Conservation (phyloP, 2,888 invertebrate genomes). For the Neoitamus cyanurus region DNA sequence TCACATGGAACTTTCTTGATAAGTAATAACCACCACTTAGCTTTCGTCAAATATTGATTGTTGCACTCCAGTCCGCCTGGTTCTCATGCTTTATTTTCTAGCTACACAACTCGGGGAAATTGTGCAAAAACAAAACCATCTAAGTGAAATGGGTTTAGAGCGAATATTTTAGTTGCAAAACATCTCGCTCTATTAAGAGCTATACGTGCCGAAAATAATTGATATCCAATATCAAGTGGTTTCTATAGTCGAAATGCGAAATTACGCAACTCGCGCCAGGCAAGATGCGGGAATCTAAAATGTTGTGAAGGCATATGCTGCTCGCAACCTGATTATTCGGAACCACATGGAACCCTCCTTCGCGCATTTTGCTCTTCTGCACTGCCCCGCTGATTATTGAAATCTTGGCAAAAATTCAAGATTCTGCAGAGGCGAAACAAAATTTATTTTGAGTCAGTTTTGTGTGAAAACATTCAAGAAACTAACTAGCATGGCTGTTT, state of each 20-base stretch:
- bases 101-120: neutral
- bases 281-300: neutral
- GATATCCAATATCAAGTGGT: neutral
- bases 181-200: neutral
- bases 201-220: neutral
- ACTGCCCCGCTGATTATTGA: neutral
- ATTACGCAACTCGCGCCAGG: neutral
- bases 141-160: neutral
- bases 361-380: neutral
- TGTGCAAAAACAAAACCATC: neutral
- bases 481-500: too few relatives aligned
- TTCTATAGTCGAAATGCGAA: neutral
- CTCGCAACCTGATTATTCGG: neutral
- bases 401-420: neutral
- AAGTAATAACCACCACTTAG: neutral
- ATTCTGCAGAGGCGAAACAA: neutral
- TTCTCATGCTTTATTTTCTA: neutral
- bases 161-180: neutral
- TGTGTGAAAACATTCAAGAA: neutral
- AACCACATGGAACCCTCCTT: neutral
- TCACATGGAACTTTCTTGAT: neutral
- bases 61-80: neutral
- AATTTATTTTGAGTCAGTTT: neutral
- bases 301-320: neutral
- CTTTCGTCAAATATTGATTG: slow-evolving; percentile 2